Evolutionary conservation across 2,113 vertebrate species (phyloP), one percentile per base, ranked within the genome.

Genomic region (Seriola rivoliana): DNA sequence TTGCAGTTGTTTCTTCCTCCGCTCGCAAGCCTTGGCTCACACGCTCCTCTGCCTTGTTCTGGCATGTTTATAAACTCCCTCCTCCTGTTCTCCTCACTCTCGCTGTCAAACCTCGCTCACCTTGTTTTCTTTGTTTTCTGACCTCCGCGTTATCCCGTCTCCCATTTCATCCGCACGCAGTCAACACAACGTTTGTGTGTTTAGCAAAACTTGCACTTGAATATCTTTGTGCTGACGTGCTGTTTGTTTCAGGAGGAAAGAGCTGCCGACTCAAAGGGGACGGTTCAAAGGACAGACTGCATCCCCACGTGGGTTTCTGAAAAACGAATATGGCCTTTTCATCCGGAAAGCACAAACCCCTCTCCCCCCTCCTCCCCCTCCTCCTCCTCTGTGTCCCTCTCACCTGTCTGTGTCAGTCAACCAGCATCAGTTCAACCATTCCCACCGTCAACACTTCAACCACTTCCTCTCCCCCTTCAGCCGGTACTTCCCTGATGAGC

Each of bases 41-140:
- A 36, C 77, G 10, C 72, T 44, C 19, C 65, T 75, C 71, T 25
- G 81, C 89, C 84, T 70, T 94, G 91, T 91, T 81, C 85, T 86
- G 92, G 84, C 93, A 91, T 90, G 92, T 93, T 84, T 13, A 21
- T 46, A 40, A 84, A 52, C 91, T 91, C 78, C 75, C 81, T 82
- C 54, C 72, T 79, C 67, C 69, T 32, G 14, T 38, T 52, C 52
- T 44, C 34, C 63, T 55, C 84, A 52, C 80, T 75, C 71, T 23
- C 2, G 4, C 66, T 87, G 75, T 84, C 81, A 84, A 85, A 66
- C 58, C 13, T 66, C 63, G 74, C 55, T 69, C 34, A 4, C 34
- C 19, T 17, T 38, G 21, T 21, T 25, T 6, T 19, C 4, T 23
- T 14, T 38, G 2, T 29, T 29, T 29, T 21, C 60, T 68, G 77